Base-by-base conservation (phyloP, 2,113 vertebrate species). In the Neodontobutis hainanensis region DNA sequence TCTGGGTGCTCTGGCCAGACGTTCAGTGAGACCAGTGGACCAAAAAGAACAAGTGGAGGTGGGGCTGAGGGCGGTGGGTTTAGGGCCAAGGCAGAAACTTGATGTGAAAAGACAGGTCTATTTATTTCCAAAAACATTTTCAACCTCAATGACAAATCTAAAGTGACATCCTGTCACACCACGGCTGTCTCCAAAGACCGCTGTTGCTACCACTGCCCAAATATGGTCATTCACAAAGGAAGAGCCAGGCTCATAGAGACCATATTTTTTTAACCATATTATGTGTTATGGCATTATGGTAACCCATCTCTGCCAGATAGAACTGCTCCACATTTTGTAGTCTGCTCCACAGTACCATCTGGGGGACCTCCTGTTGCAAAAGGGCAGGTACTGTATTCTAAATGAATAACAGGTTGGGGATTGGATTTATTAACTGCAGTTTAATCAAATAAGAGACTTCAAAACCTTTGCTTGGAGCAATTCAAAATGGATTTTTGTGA, bases 51-150 rank as follows among this genome's bases (percentile, higher is more conserved):
- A 74, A 43, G 44, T 19, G 58, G 36, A 19, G 52, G 42, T 3
- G 45, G 55, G 53, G 11, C 15, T 14, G 36, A 15, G 2, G 11
- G 3, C 6, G 8, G 15, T 2, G 11, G 2, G 15, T 77, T 80
- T 63, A 63, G 49, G 61, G 57, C 64, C 74, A 70, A 70, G 60
- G 55, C 69, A 2, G 35, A 4, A n/a, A 19, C 68, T 80, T 90
- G 74, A 89, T 88, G 80, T 68, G 65, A 84, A 76, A 82, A 74
- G 84, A 88, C 81, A 72, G 64, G 53, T 75, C 81, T 83, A 50
- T 88, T 88, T 88, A 78, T 77, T 87, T 80, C 61, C 70, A 68
- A 85, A 88, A 73, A 65, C 61, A 70, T 79, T 87, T 80, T 62
- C 42, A 53, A 61, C 58, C 11, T 46, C 12, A 55, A 70, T 74